Evolutionary conservation across 2,797 vertebrate species (phyloP).

Genomic region (Macropodus opercularis): DNA sequence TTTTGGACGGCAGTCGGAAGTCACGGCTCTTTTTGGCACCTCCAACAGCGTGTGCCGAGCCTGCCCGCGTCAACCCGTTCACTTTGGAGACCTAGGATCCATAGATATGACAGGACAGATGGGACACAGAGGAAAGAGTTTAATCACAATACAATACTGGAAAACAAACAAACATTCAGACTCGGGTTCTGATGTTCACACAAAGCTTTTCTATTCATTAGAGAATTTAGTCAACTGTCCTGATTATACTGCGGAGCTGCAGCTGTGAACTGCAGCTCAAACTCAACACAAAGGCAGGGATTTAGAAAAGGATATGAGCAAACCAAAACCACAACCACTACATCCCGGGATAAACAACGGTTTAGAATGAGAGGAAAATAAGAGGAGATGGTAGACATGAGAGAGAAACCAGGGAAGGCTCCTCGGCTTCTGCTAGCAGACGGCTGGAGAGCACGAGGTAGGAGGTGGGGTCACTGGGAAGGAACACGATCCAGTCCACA

Average conservation of each 20-base stretch:
- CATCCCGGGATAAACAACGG: slow-evolving; percentile 55
- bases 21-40: slow-evolving; percentile 97
- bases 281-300: slow-evolving; percentile 40
- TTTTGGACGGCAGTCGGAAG: slow-evolving; percentile 98
- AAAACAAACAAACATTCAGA: slow-evolving; percentile 34
- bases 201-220: slow-evolving; percentile 50
- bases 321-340: slow-evolving; percentile 54
- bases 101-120: slow-evolving; percentile 13
- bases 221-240: slow-evolving; percentile 39
- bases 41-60: slow-evolving; percentile 87
- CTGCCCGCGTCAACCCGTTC: slow-evolving; percentile 92
- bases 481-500: slow-evolving; percentile 55
- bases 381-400: slow-evolving; percentile 26
- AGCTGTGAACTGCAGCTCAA: slow-evolving; percentile 41
- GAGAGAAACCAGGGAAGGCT: slow-evolving; percentile 18
- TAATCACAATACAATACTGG: background rate
- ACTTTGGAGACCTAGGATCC: slow-evolving; percentile 90
- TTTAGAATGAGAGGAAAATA: background rate
- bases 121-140: background rate
- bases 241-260: slow-evolving; percentile 30
- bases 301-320: slow-evolving; percentile 45
- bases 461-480: slow-evolving; percentile 60
- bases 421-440: slow-evolving; percentile 53
- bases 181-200: slow-evolving; percentile 44
- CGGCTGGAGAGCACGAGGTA: slow-evolving; percentile 65